These are phyloP conservation scores for Heptranchias perlo DNA, from an alignment of 2,113 vertebrate genomes.

Conservation along the genomic window DNA sequence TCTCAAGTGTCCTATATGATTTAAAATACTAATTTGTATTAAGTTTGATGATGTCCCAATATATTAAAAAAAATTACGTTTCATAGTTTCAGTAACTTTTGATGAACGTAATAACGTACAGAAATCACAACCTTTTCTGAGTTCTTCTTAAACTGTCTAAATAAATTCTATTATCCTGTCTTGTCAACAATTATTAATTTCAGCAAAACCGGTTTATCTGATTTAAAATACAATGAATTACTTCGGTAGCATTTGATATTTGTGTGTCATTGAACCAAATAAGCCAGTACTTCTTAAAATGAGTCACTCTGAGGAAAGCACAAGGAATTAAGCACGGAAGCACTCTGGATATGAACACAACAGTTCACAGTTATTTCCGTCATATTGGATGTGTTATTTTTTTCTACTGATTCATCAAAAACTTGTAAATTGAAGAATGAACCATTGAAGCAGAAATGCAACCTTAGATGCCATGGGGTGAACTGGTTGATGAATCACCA, in stretches of 20 bases:
- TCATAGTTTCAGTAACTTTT: background rate
- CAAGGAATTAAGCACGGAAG: background rate
- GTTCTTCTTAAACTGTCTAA: background rate
- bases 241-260: background rate
- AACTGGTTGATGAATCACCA: background rate
- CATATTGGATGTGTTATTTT: background rate
- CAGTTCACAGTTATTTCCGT: background rate
- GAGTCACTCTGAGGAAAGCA: background rate
- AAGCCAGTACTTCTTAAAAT: background rate
- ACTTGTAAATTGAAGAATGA: background rate
- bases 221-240: background rate
- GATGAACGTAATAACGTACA: background rate
- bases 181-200: background rate
- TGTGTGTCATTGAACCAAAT: background rate
- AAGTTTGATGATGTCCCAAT: background rate
- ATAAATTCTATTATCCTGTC: background rate
- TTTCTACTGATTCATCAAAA: background rate
- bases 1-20: too few relatives aligned
- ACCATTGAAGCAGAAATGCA: background rate
- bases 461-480: background rate
- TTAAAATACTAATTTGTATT: background rate
- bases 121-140: background rate
- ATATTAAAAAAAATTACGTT: background rate
- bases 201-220: background rate
- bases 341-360: background rate